phyloP scores from a whole-genome alignment of 1,140 invertebrate species.

The Brachionus sp. region DNA sequence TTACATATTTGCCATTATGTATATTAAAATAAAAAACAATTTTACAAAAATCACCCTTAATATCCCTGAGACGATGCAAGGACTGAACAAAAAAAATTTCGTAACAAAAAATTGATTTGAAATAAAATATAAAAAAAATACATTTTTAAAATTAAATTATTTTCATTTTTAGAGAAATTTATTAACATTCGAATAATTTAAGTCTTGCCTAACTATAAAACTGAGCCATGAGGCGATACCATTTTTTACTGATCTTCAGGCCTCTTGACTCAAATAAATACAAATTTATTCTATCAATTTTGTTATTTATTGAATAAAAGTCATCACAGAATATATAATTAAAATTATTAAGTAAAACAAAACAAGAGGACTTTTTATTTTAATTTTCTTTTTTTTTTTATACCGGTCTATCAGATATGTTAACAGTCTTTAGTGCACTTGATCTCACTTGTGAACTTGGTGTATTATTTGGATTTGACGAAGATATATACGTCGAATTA shows the following conservation, averaged over 20 bases:
- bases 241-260: neutral
- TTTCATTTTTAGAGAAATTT: neutral
- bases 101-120: neutral
- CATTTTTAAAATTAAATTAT: neutral
- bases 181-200: neutral
- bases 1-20: neutral
- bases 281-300: neutral
- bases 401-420: constrained; percentile 14
- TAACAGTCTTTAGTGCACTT: constrained; percentile 16
- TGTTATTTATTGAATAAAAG: neutral
- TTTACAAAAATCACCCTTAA: neutral
- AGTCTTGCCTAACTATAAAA: neutral
- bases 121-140: neutral
- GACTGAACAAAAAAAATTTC: neutral
- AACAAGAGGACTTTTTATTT: neutral
- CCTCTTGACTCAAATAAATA: neutral
- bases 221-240: neutral
- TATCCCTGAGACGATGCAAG: neutral
- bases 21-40: neutral
- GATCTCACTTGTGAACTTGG: constrained; percentile 7
- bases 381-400: neutral
- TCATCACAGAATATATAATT: constrained; percentile 19
- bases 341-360: constrained; percentile 14
- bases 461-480: constrained; percentile 1
- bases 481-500: neutral